Evolutionary conservation across 2,113 vertebrate genomes (phyloP).

Genomic region (Leptosomus discolor): DNA sequence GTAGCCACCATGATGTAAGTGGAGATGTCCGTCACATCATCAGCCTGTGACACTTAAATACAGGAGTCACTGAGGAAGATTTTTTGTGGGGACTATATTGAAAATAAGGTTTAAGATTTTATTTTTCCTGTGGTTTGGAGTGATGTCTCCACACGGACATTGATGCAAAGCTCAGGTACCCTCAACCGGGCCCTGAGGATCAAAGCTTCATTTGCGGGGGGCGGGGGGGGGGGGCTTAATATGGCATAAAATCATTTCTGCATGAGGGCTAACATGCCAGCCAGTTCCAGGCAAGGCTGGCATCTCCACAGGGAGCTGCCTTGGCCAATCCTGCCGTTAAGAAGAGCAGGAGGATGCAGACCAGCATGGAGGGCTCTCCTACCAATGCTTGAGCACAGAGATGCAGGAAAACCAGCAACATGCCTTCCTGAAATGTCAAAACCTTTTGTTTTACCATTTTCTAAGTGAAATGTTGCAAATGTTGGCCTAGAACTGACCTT

Average conservation of each 20-base stretch:
- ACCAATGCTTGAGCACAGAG: not conserved
- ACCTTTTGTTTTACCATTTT: not conserved
- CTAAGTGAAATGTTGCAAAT: not conserved
- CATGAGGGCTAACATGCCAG: not conserved
- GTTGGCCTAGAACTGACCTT: constrained; percentile 10
- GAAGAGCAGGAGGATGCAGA: not conserved
- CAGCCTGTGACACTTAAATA: not conserved
- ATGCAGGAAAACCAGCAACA: not conserved
- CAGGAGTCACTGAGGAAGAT: not conserved
- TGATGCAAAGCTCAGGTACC: not conserved
- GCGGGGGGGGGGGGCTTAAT: not conserved
- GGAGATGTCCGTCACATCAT: not conserved
- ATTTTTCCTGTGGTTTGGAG: not conserved
- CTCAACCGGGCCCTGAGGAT: not conserved
- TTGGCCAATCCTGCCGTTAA: rapidly evolving
- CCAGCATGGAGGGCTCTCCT: rapidly evolving
- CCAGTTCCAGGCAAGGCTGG: not conserved
- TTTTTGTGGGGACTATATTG: not conserved
- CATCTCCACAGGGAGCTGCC: not conserved
- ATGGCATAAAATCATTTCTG: not conserved
- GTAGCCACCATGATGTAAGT: not conserved
- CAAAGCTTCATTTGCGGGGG: not conserved
- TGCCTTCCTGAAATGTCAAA: not conserved
- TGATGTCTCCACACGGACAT: rapidly evolving
- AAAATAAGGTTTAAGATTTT: not conserved